Conservation (phyloP, 2,888 invertebrate genomes). For the Notodonta ziczac region DNA sequence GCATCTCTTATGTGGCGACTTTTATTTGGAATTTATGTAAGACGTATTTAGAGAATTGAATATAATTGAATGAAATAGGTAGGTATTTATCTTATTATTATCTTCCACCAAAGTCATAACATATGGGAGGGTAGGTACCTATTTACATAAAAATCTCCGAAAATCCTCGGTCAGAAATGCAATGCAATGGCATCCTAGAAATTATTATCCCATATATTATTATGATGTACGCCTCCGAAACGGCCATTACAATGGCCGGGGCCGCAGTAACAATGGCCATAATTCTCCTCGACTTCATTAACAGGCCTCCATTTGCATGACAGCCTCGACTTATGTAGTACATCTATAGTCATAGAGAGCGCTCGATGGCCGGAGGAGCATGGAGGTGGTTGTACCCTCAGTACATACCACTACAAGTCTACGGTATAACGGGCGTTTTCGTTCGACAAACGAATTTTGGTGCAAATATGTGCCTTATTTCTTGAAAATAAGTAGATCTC, state of each 20-base stretch:
- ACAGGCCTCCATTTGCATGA: constrained; percentile 84
- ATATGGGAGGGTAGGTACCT: constrained; percentile 1
- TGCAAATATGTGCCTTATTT: constrained; percentile 53
- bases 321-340: constrained; percentile 64
- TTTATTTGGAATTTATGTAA: no score
- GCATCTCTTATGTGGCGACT: no score
- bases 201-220: constrained; percentile 79
- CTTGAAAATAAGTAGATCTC: constrained; percentile 26
- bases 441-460: constrained; percentile 9
- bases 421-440: constrained; percentile 22
- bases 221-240: constrained; percentile 79
- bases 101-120: no score
- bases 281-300: constrained; percentile 83
- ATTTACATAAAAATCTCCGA: constrained; percentile 47
- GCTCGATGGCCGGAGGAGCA: constrained; percentile 51
- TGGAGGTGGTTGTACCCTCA: constrained; percentile 57
- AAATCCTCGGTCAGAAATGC: constrained; percentile 62
- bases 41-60: no score
- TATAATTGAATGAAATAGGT: no score
- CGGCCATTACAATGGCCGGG: constrained; percentile 74
- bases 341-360: constrained; percentile 63
- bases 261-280: constrained; percentile 81
- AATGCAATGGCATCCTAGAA: constrained; percentile 64
- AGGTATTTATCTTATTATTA: no score
- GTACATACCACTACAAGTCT: constrained; percentile 44